Evolutionary conservation across 1,140 invertebrate species (phyloP), one percentile per base, ranked within the genome.

Genomic region (Lepidotrigona ventralis): DNA sequence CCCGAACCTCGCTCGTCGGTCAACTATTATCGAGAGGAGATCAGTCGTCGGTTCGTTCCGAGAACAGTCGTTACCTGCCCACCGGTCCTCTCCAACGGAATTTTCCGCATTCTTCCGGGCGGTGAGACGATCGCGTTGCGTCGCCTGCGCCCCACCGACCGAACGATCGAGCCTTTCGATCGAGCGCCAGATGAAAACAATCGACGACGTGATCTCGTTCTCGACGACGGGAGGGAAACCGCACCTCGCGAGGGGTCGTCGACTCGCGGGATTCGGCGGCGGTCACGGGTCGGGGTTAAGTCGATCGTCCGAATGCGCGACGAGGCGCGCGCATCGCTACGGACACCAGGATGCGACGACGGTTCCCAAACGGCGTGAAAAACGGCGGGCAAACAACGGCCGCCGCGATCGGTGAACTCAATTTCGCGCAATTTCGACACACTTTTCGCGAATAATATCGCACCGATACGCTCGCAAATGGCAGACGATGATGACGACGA

Each of bases 1-100:
- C 84, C 83, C 88, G 64, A 72, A 82, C 70, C 81, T 75, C 70
- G 74, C 75, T 86, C 69, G 63, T 84, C 68, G 74, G 68, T 23
- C 54, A 68, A 29, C 33, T 66, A 80, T 64, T 76, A 71, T 83
- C 72, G 53, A 21, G 39, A 26, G 26, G 12, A 15, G 23, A 53
- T 23, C 39, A 68, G 23, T 66, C 71, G 23, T 60, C n/a, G 58
- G 29, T 39, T 26, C 58, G 46, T 39, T 15, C 53, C 46, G 21
- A 1, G 6, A n/a, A 60, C 54, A 23, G 39, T 46, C 46, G 63
- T 77, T 53, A 60, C n/a, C 56, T 60, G 58, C 11, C 26, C 26
- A 21, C 29, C 72, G 53, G 53, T 46, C 73, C 17, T 60, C 39
- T 39, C 11, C 12, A 19, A 33, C 23, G 64, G n/a, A n/a, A 33